These are phyloP conservation scores for Potamarius usumacintae DNA, from an alignment of 2,113 vertebrate genomes.

Conservation along the genomic window DNA sequence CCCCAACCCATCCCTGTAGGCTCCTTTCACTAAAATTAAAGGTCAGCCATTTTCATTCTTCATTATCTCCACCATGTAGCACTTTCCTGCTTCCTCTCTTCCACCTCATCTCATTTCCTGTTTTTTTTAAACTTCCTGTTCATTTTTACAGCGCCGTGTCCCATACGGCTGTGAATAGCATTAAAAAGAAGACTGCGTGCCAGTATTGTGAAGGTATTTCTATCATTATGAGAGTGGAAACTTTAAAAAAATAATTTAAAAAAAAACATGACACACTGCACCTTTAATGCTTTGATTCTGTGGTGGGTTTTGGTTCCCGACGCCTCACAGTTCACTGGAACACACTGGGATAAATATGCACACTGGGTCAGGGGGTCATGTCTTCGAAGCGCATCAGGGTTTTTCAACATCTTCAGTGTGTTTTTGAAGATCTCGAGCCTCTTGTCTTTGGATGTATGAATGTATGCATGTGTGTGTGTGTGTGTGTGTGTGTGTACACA, in stretches of 20 bases:
- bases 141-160: background rate
- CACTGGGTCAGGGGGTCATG: conserved; percentile 23
- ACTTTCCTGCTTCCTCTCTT: conserved; percentile 26
- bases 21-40: background rate
- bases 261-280: background rate
- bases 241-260: background rate
- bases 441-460: background rate
- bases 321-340: background rate
- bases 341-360: conserved; percentile 36
- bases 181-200: background rate
- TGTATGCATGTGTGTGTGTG: background rate
- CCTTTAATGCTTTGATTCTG: conserved; percentile 10
- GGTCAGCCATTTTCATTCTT: conserved; percentile 3
- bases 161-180: background rate
- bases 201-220: background rate
- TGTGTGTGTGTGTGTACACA: background rate
- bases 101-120: conserved; percentile 10
- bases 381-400: conserved; percentile 18
- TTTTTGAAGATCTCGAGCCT: conserved; percentile 34
- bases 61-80: background rate
- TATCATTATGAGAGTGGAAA: background rate
- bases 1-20: background rate
- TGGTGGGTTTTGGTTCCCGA: background rate
- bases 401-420: conserved; percentile 13
- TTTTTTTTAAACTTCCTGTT: conserved; percentile 15